Evolutionary conservation across 92 coral and sea anemone species (phyloP).

Genomic region (Pocillopora grandis): DNA sequence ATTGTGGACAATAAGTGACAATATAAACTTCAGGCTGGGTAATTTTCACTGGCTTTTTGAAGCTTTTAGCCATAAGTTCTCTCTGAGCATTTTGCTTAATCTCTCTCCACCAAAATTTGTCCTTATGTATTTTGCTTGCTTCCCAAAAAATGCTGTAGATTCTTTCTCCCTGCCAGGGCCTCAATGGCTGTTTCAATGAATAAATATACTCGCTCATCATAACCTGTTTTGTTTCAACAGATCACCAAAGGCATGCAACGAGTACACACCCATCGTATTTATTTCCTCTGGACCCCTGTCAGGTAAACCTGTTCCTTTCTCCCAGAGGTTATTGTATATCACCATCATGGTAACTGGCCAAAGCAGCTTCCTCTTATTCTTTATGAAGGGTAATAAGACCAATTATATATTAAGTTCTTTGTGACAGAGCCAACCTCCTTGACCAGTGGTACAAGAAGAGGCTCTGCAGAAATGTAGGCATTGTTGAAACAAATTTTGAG

Average conservation of each 20-base stretch:
- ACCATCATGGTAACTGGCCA: not conserved
- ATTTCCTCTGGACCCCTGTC: slow-evolving; percentile 42
- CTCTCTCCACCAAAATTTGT: no score
- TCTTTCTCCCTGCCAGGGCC: not conserved
- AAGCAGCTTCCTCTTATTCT: not conserved
- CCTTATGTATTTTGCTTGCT: not conserved
- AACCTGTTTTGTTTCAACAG: not conserved
- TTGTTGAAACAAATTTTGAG: no score
- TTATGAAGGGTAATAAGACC: no score
- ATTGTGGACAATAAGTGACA: no score
- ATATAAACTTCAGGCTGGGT: no score
- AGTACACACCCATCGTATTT: slow-evolving; percentile 34
- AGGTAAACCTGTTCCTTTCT: slow-evolving; percentile 8
- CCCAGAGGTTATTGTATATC: not conserved
- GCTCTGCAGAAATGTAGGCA: no score
- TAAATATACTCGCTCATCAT: no score
- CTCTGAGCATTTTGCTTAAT: not conserved
- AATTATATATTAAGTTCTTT: no score
- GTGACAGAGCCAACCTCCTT: no score
- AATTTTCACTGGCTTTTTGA: not conserved
- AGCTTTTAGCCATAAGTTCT: slow-evolving; percentile 10
- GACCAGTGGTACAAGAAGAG: no score
- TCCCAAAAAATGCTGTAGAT: not conserved
- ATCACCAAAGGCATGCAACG: slow-evolving; percentile 26
- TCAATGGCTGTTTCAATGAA: not conserved